phyloP scores from a whole-genome alignment of 2,888 invertebrate species.

The Campoplex nolae region DNA sequence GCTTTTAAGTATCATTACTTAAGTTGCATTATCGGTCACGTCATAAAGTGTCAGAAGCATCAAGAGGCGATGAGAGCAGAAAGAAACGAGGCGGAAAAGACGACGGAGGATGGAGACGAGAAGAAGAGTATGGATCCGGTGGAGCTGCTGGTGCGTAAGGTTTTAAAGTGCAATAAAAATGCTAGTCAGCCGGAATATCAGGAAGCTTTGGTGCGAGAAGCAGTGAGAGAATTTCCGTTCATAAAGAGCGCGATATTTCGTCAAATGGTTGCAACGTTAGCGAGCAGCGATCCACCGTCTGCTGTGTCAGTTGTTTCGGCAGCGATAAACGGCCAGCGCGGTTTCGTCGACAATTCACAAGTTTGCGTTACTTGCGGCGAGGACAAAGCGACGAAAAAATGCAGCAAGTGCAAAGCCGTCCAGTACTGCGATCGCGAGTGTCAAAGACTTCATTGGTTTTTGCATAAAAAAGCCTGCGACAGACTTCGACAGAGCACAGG shows the following conservation, averaged over 20 bases:
- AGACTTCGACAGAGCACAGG: constrained; percentile 83
- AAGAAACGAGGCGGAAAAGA: constrained; percentile 81
- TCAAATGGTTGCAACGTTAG: constrained; percentile 92
- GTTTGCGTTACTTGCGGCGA: constrained; percentile 95
- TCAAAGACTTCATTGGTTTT: constrained; percentile 96
- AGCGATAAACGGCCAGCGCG: constrained; percentile 95
- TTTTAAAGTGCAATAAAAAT: constrained; percentile 91
- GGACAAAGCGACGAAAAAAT: constrained; percentile 95
- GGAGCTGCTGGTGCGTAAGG: constrained; percentile 91
- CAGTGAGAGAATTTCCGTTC: constrained; percentile 95
- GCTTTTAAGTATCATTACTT: constrained; percentile 96
- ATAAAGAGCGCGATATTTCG: constrained; percentile 95
- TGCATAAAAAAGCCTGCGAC: constrained; percentile 94
- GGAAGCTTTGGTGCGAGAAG: constrained; percentile 92
- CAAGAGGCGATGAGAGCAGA: constrained; percentile 86
- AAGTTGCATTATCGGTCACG: constrained; percentile 90
- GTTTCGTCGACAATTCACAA: constrained; percentile 89
- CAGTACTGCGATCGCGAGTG: constrained; percentile 98
- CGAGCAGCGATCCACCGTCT: constrained; percentile 90
- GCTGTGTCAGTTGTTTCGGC: constrained; percentile 91
- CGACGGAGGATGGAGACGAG: constrained; percentile 78
- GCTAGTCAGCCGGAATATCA: constrained; percentile 87
- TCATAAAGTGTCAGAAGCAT: constrained; percentile 89
- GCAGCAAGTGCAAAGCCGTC: constrained; percentile 96
- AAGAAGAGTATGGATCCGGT: constrained; percentile 87